These are phyloP conservation scores for Corythoichthys haematopterus DNA, from an alignment of 2,113 vertebrate genomes.

Conservation along the genomic window DNA sequence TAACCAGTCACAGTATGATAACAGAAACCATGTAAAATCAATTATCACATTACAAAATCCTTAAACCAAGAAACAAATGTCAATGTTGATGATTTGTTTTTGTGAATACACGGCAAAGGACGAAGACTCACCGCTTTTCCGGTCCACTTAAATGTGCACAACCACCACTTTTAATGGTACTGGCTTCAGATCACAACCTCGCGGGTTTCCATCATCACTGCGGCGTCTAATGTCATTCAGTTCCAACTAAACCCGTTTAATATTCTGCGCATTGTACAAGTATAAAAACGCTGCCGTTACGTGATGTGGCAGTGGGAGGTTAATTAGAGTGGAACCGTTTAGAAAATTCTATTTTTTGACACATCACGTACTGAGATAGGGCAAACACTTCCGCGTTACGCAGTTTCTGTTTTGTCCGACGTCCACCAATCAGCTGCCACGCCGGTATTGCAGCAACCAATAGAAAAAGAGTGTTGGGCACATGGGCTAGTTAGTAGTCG, in stretches of 20 bases:
- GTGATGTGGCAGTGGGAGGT: not conserved
- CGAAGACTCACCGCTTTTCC: constrained; percentile 32
- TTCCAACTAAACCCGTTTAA: not conserved
- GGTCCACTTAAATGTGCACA: constrained; percentile 3
- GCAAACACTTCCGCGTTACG: constrained; percentile 38
- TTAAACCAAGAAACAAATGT: not conserved
- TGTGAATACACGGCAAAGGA: not conserved
- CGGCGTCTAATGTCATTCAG: not conserved
- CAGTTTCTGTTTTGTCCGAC: constrained; percentile 17
- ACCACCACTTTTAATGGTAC: constrained; percentile 1
- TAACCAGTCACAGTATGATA: not conserved
- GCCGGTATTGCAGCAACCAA: constrained; percentile 4
- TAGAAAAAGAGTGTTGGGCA: constrained; percentile 10
- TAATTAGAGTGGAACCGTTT: not conserved
- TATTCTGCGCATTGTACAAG: not conserved
- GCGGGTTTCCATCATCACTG: constrained; percentile 1
- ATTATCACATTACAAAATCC: not conserved
- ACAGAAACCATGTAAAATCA: not conserved
- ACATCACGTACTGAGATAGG: constrained; percentile 30
- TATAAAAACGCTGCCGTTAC: not conserved
- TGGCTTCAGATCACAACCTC: constrained; percentile 13
- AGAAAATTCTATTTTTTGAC: constrained; percentile 15
- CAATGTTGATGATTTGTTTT: not conserved
- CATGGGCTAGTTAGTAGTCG: not conserved
- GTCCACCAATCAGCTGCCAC: constrained; percentile 40